Conservation (phyloP, 1,140 invertebrate genomes). For the Mizuhopecten yessoensis region DNA sequence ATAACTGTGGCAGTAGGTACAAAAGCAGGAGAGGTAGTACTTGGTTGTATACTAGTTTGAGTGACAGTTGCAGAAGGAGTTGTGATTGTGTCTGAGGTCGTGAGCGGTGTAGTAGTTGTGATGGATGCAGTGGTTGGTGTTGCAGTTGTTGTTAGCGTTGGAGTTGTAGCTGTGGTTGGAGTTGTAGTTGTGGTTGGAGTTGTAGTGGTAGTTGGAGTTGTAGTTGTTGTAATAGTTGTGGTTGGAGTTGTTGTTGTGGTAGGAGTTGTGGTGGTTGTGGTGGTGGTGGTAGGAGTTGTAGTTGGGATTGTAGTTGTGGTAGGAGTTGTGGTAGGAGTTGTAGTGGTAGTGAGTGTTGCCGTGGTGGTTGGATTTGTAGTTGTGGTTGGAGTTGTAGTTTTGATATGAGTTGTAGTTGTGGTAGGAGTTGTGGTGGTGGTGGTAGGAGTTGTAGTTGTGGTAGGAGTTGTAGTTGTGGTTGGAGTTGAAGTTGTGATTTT, state of each 20-base stretch:
- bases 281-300: not conserved
- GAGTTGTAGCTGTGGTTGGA: no score
- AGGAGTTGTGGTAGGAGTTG: not conserved
- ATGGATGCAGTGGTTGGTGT: not conserved
- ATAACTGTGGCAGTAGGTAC: no score
- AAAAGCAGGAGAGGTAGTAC: no score
- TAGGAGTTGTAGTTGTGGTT: not conserved
- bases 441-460: not conserved
- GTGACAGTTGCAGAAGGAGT: no score
- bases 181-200: no score
- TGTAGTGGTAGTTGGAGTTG: not conserved
- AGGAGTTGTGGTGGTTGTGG: not conserved
- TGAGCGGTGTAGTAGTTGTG: not conserved
- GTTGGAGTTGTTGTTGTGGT: not conserved
- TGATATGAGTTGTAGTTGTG: not conserved
- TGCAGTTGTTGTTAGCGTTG: not conserved
- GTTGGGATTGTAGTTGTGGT: not conserved
- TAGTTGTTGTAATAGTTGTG: not conserved
- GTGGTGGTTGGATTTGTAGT: not conserved
- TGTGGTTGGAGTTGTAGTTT: not conserved
- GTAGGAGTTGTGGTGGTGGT: not conserved
- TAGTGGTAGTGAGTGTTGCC: not conserved
- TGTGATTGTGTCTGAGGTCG: no score
- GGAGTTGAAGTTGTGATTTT: not conserved
- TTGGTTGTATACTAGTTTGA: no score